A percentile compares a stretch with the other conserved stretches of the same genome.
phyloP scores from a whole-genome alignment of 2,888 invertebrate genomes.

The Spilosoma lubricipeda region DNA sequence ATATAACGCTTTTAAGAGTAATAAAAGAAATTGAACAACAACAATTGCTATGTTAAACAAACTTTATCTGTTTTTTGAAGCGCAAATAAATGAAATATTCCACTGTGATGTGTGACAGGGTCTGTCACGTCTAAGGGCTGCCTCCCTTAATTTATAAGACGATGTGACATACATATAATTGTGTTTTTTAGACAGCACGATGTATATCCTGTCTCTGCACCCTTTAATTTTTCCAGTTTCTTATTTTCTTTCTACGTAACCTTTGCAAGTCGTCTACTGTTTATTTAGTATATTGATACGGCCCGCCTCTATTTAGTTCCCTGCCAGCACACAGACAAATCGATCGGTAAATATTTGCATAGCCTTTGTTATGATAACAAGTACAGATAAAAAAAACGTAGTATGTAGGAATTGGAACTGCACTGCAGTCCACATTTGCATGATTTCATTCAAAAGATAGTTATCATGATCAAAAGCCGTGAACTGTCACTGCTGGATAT shows the following conservation, averaged over 20 bases:
- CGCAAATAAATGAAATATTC: neutral
- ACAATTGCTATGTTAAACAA: neutral
- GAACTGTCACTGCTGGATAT: no score
- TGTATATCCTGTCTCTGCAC: neutral
- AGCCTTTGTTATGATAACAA: conserved; percentile 24
- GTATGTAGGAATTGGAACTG: neutral
- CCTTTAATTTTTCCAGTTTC: neutral
- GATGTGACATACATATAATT: neutral
- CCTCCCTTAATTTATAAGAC: neutral
- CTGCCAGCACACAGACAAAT: conserved; percentile 27
- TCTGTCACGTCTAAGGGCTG: neutral
- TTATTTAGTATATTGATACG: conserved; percentile 6
- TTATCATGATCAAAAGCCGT: no score
- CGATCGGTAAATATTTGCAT: conserved; percentile 44
- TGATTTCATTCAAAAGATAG: neutral
- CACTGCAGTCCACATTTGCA: conserved; percentile 2
- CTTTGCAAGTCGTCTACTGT: conserved; percentile 9
- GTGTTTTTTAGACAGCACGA: neutral
- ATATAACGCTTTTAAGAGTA: no score
- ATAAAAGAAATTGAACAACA: no score
- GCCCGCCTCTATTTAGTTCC: conserved; percentile 16
- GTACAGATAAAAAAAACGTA: conserved; percentile 6
- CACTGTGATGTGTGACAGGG: neutral
- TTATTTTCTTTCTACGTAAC: neutral
- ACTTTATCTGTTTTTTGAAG: neutral